Evolutionary conservation across 2,113 vertebrate genomes (phyloP).

Genomic region (Danionella cerebrum): DNA sequence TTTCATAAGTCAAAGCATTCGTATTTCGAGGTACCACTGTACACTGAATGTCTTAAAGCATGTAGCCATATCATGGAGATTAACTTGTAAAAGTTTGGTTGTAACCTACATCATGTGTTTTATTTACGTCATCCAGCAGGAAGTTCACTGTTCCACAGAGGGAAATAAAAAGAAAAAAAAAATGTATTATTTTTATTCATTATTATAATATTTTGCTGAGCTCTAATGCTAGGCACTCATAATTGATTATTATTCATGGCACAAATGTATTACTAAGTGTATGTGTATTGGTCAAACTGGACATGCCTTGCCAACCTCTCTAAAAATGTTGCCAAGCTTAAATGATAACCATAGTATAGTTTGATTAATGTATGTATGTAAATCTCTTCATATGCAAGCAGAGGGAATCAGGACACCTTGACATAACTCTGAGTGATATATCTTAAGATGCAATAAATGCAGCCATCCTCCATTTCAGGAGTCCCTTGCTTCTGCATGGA

Average conservation of each 20-base stretch:
- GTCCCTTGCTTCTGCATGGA: not conserved
- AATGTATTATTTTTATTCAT: not conserved
- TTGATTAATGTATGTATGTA: not conserved
- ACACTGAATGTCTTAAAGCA: too few species aligned
- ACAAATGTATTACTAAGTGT: not conserved
- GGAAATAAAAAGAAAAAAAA: not conserved
- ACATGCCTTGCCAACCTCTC: not conserved
- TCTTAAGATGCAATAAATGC: constrained; percentile 31
- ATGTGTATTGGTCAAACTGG: not conserved
- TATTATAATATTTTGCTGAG: not conserved
- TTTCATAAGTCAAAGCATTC: too few species aligned
- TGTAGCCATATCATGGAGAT: too few species aligned
- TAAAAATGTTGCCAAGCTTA: too few species aligned
- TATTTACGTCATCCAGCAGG: too few species aligned
- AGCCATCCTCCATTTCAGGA: not conserved
- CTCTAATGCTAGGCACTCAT: constrained; percentile 3
- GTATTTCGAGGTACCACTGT: too few species aligned
- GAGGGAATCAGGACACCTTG: not conserved
- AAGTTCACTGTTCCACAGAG: too few species aligned
- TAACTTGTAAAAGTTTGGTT: too few species aligned
- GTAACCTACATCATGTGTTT: too few species aligned
- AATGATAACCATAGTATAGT: too few species aligned
- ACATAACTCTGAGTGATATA: constrained; percentile 2
- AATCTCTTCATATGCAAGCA: not conserved
- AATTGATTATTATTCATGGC: not conserved